phyloP scores from a whole-genome alignment of 2,888 invertebrate species.

The Drosophila acutilabella region DNA sequence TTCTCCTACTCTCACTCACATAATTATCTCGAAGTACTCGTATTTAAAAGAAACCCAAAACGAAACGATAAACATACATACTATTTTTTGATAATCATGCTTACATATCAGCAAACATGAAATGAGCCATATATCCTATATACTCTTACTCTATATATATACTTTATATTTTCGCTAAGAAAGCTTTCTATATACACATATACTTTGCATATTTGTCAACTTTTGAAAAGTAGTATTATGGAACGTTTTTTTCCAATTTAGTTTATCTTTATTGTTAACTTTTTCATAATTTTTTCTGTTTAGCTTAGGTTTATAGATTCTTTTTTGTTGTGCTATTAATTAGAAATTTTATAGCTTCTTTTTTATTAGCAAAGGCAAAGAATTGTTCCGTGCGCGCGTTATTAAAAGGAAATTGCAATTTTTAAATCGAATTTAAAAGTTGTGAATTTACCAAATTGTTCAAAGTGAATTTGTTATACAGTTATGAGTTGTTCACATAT shows the following conservation, averaged over 20 bases:
- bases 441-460: conserved; percentile 67
- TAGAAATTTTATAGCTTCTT: conserved; percentile 78
- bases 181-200: conserved; percentile 40
- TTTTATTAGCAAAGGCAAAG: conserved; percentile 68
- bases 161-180: conserved; percentile 39
- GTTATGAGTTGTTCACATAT: conserved; percentile 30
- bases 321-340: conserved; percentile 76
- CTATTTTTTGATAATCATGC: conserved; percentile 76
- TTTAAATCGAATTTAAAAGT: conserved; percentile 77
- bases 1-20: conserved; percentile 2
- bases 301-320: conserved; percentile 29
- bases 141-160: conserved; percentile 26
- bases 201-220: conserved; percentile 35
- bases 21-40: background rate
- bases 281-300: conserved; percentile 7
- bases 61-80: conserved; percentile 29
- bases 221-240: conserved; percentile 26
- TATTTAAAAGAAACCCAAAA: too few relatives aligned
- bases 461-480: conserved; percentile 56
- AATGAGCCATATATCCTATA: conserved; percentile 35
- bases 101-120: conserved; percentile 74
- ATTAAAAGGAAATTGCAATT: conserved; percentile 73
- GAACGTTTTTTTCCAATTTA: conserved; percentile 46
- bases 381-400: conserved; percentile 60
- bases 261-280: conserved; percentile 5